Conservation (phyloP, 1,140 invertebrate genomes). For the Physella acuta region DNA sequence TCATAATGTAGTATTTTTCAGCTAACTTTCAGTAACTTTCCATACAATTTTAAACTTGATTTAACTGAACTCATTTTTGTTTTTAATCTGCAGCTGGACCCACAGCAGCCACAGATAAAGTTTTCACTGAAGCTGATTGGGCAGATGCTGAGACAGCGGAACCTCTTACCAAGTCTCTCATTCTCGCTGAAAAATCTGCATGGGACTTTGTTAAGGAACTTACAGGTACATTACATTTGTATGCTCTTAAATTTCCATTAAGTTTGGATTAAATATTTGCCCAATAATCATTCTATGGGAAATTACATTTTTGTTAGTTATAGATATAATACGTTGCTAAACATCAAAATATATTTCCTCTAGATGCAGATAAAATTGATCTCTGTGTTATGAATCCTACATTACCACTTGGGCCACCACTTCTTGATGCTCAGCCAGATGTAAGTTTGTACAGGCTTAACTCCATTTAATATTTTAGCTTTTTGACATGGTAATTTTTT, state of each 20-base stretch:
- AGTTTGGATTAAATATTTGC: too few relatives aligned
- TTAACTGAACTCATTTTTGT: background rate
- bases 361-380: constrained; percentile 26
- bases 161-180: constrained; percentile 20
- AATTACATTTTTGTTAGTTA: too few relatives aligned
- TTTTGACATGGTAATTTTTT: constrained; percentile 5
- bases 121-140: constrained; percentile 24
- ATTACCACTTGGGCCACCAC: constrained; percentile 9
- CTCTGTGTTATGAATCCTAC: constrained; percentile 22
- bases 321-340: too few relatives aligned
- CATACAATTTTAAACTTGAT: too few relatives aligned
- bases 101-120: constrained; percentile 9
- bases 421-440: constrained; percentile 24
- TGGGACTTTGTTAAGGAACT: constrained; percentile 28
- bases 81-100: constrained; percentile 7
- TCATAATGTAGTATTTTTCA: too few relatives aligned
- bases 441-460: background rate
- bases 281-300: too few relatives aligned
- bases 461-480: background rate
- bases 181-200: constrained; percentile 23
- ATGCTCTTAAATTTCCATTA: background rate
- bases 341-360: too few relatives aligned
- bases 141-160: constrained; percentile 24
- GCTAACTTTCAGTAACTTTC: too few relatives aligned
- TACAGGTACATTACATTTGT: constrained; percentile 12